Evolutionary conservation across 2,888 invertebrate species (phyloP).

Genomic region (Drosophila yooni): DNA sequence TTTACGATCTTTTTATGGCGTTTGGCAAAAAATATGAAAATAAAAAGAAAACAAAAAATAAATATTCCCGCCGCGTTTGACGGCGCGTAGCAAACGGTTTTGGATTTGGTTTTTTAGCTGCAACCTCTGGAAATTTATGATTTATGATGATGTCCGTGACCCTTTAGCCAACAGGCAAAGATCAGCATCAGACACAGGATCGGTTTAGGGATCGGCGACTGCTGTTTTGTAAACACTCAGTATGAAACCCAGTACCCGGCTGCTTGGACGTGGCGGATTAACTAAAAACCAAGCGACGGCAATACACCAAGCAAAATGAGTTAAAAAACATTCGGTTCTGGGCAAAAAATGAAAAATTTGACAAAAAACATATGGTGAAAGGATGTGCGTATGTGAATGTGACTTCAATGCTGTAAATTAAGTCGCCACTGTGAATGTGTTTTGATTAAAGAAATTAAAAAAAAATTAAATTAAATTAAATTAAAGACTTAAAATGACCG

Average conservation of each 20-base stretch:
- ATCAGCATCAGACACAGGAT: constrained; percentile 53
- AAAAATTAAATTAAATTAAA: too few relatives aligned
- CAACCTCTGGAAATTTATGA: constrained; percentile 80
- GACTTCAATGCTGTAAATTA: not conserved
- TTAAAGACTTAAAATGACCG: not conserved
- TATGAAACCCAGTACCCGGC: constrained; percentile 78
- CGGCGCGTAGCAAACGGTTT: constrained; percentile 68
- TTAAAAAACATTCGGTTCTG: constrained; percentile 31
- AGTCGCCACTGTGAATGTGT: not conserved
- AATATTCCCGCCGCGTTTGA: constrained; percentile 44
- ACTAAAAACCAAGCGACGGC: constrained; percentile 53
- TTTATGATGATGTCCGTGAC: constrained; percentile 81
- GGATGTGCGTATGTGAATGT: constrained; percentile 32
- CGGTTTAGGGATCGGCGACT: constrained; percentile 56
- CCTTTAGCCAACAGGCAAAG: constrained; percentile 74
- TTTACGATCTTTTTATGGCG: constrained; percentile 65
- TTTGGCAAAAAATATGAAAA: constrained; percentile 35
- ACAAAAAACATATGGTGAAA: constrained; percentile 34
- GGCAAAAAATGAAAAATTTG: constrained; percentile 21
- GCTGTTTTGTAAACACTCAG: constrained; percentile 84
- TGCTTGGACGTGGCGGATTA: constrained; percentile 74
- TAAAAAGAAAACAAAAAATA: constrained; percentile 15
- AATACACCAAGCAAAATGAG: constrained; percentile 47
- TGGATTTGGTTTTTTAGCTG: constrained; percentile 73
- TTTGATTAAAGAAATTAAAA: not conserved